Evolutionary conservation across 2,888 invertebrate genomes (phyloP).

Genomic region (Litoditis marina): DNA sequence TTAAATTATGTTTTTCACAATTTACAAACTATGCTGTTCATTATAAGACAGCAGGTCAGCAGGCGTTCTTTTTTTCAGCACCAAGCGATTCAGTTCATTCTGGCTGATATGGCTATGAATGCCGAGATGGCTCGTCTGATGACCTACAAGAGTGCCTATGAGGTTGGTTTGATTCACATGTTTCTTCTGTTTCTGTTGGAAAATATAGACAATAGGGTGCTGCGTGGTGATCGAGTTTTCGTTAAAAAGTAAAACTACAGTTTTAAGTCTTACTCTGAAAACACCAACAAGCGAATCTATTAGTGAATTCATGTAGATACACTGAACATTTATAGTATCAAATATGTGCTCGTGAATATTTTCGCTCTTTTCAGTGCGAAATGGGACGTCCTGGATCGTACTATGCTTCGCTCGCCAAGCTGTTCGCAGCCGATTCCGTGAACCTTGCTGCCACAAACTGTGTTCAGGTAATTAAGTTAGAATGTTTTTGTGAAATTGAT

Average conservation of each 20-base stretch:
- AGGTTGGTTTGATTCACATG: constrained; percentile 18
- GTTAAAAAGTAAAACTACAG: too few relatives aligned
- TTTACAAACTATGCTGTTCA: not conserved
- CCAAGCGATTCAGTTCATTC: constrained; percentile 85
- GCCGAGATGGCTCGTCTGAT: constrained; percentile 82
- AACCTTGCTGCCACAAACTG: constrained; percentile 90
- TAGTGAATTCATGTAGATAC: too few relatives aligned
- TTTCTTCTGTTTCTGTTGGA: not conserved
- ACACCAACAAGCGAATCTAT: too few relatives aligned
- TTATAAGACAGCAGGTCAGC: too few relatives aligned
- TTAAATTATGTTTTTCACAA: not conserved
- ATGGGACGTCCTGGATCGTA: constrained; percentile 64
- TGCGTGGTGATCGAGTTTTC: too few relatives aligned
- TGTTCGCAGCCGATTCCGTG: constrained; percentile 84
- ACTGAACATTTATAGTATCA: too few relatives aligned
- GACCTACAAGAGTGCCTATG: constrained; percentile 70
- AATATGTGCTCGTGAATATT: too few relatives aligned
- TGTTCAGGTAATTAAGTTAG: constrained; percentile 70
- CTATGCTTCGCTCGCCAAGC: constrained; percentile 88
- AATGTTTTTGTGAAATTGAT: constrained; percentile 6
- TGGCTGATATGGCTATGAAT: constrained; percentile 91
- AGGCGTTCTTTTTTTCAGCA: constrained; percentile 63
- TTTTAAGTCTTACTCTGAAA: too few relatives aligned
- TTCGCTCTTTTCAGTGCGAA: constrained; percentile 70
- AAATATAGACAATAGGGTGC: too few relatives aligned